Base-by-base conservation (phyloP, 2,113 vertebrate genomes). In the Muntiacus muntjak region DNA sequence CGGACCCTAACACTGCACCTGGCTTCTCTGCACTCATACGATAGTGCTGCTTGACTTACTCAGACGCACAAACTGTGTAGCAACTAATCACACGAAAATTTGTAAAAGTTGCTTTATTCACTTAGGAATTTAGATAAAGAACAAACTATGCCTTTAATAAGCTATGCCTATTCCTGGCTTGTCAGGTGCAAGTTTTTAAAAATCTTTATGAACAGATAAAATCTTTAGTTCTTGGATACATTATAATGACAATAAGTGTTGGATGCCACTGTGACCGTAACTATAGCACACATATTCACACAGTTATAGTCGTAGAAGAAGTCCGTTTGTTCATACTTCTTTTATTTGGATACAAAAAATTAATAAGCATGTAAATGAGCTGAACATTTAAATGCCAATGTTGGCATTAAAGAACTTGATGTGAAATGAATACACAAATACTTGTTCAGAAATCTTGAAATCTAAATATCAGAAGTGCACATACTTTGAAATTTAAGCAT, bases 61-160 rank as follows among this genome's bases (percentile, higher is more conserved):
- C 57, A 87, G 76, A 95, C n/a, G 23, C 55, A 96, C n/a, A 94
- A 47, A 64, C 45, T 88, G 67, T 91, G 86, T 0, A 95, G 43
- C 52, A 88, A 91, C 55, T 88, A 47, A 94, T 58, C 89, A 97
- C 40, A 93, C 79, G 58, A 86, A 94, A 79, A 55, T 60, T 96
- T 91, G 95, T 86, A 93, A 96, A 89, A 97, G 45, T 57, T 88
- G 28, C 54, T 4, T 74, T 89, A 83, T 96, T 98, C 81, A 83
- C 14, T 97, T 43, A 95, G 52, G 36, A 97, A 5, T 81, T 54
- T 91, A 54, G 23, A 83, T 97, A 76, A 98, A 96, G 97, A 97
- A 95, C 96, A 96, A 94, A 60, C 89, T 87, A 93, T 64, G 97
- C 97, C 97, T 0, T 97, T 98, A 97, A 93, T 98, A 87, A 95